Evolutionary conservation across 2,797 vertebrate genomes (phyloP).

Genomic region (Geotrypetes seraphini): DNA sequence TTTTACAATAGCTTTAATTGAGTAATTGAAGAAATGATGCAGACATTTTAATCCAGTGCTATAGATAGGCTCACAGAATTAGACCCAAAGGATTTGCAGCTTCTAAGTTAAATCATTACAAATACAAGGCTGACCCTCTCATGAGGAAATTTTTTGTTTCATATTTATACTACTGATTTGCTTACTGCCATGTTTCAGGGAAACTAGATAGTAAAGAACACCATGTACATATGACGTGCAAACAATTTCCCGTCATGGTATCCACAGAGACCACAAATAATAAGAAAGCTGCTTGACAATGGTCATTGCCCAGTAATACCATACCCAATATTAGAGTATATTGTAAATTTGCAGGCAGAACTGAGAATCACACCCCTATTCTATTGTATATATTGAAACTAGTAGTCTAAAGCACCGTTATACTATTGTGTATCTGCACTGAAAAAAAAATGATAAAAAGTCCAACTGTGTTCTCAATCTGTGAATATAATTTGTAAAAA

Average conservation of each 20-base stretch:
- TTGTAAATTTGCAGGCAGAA: slow-evolving; percentile 40
- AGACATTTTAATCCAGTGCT: slow-evolving; percentile 80
- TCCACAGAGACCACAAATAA: slow-evolving; percentile 50
- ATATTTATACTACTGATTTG: slow-evolving; percentile 48
- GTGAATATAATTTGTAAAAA: too few relatives aligned
- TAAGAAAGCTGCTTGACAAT: slow-evolving; percentile 29
- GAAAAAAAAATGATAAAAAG: too few relatives aligned
- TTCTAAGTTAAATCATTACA: slow-evolving; percentile 55
- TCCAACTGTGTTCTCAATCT: too few relatives aligned
- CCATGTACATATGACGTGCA: slow-evolving; percentile 55
- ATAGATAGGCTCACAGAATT: slow-evolving; percentile 80
- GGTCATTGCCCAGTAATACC: slow-evolving; percentile 16
- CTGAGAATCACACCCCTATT: slow-evolving; percentile 36
- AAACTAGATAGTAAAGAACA: slow-evolving; percentile 52
- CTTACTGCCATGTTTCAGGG: slow-evolving; percentile 38
- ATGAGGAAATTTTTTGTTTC: too few relatives aligned
- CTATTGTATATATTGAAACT: slow-evolving; percentile 38
- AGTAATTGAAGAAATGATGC: slow-evolving; percentile 66
- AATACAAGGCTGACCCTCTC: slow-evolving; percentile 57
- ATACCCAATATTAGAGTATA: slow-evolving; percentile 40
- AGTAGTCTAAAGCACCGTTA: slow-evolving; percentile 41
- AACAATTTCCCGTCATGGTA: slow-evolving; percentile 50
- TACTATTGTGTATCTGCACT: too few relatives aligned
- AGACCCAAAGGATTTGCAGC: slow-evolving; percentile 66
- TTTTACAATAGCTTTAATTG: slow-evolving; percentile 68